Base-by-base conservation (phyloP, 1,140 invertebrate species). In the Bombus sibiricus region DNA sequence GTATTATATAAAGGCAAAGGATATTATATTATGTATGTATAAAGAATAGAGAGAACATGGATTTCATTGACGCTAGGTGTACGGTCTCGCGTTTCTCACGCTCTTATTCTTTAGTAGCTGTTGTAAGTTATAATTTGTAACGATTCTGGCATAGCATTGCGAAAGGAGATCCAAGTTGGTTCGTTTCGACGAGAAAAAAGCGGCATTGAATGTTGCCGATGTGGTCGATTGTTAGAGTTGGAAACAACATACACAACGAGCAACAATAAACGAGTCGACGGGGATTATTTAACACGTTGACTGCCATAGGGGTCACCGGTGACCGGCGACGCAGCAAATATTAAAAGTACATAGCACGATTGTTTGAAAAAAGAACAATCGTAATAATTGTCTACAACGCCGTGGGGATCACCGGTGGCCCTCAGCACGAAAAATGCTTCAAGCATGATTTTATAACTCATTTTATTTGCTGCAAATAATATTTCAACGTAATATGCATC, bases 81-180 rank as follows among this genome's bases (percentile, higher is more conserved):
- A 43, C 71, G 32, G 32, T 88, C 57, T 73, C 62, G 75, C 69
- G 75, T 53, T 88, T 88, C 80, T 53, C 87, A 87, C 85, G 87
- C 80, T 82, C 62, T 71, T 75, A 32, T 79, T 79, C 85, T 57
- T 80, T 43, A 32, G 28, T 32, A 39, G 32, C 37, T 47, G 41
- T n/a, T 74, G 62, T 53, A 53, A 53, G 18, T 53, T 53, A 6
- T 53, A 53, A 53, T 53, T 53, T 53, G 18, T 28, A 68, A 73
- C 62, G 62, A 62, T 39, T 59, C 25, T 12, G 18, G 78, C 15
- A 25, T n/a, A 13, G 10, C 59, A 34, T 68, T 68, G 47, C 73
- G 69, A 69, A 87, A 83, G 74, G 69, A 88, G 80, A 62, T 59
- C 85, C 47, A 79, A 74, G 87, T 75, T 32, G 28, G 87, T 83